These are phyloP conservation scores for Pasiphila rectangulata DNA, from an alignment of 2,888 invertebrate genomes.

Conservation along the genomic window DNA sequence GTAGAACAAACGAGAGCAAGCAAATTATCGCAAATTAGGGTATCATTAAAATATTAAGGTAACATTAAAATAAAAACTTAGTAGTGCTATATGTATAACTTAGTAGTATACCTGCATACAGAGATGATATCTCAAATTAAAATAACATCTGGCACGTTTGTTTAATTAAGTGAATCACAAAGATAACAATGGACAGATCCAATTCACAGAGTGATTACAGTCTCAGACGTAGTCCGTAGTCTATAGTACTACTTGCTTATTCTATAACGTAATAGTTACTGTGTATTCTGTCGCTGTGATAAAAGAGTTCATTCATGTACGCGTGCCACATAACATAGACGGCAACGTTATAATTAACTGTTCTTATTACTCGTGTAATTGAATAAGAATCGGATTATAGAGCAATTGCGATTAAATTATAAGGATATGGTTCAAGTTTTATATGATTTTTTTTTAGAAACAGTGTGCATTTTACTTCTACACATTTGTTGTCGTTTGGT, in stretches of 20 bases:
- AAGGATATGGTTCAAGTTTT: no score
- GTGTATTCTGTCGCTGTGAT: conserved; percentile 14
- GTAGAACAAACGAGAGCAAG: no score
- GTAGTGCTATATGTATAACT: no score
- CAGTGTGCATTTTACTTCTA: no score
- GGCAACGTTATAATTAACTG: conserved; percentile 5
- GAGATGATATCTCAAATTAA: conserved; percentile 10
- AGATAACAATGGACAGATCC: conserved; percentile 49
- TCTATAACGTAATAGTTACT: conserved; percentile 5
- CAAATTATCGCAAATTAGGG: no score
- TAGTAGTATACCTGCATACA: conserved; percentile 1
- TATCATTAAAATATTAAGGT: no score
- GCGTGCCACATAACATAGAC: conserved; percentile 15
- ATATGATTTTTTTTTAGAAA: no score
- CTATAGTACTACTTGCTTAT: conserved; percentile 2
- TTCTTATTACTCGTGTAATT: no score
- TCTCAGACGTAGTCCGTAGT: conserved; percentile 28
- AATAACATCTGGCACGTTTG: conserved; percentile 20
- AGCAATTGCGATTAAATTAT: no score
- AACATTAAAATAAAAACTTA: no score
- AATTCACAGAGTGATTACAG: conserved; percentile 49
- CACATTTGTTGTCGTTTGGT: no score
- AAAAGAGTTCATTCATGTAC: conserved; percentile 23
- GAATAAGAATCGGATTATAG: no score
- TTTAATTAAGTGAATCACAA: conserved; percentile 49